phyloP scores from a whole-genome alignment of 2,113 vertebrate species.

The Cygnus atratus region DNA sequence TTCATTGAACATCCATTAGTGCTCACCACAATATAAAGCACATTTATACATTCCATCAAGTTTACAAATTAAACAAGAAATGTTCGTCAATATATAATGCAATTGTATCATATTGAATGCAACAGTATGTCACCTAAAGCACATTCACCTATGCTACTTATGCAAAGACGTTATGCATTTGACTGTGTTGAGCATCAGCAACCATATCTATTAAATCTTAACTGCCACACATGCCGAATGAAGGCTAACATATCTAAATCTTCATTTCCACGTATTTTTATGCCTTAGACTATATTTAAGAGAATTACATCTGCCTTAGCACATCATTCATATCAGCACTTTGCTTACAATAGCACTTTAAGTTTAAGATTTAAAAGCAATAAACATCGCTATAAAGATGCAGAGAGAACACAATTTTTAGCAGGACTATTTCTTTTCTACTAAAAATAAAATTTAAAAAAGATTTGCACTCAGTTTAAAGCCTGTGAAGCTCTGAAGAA shows the following conservation, averaged over 20 bases:
- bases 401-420: not conserved
- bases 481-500: not conserved
- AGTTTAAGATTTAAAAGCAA: constrained; percentile 59
- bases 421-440: not conserved
- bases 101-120: not conserved
- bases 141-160: not conserved
- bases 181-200: not conserved
- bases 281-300: constrained; percentile 51
- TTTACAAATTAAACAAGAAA: not conserved
- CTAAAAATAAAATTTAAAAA: not conserved
- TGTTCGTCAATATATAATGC: not conserved
- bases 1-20: constrained; percentile 43
- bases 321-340: constrained; percentile 4
- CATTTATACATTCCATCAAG: not conserved
- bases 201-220: not conserved
- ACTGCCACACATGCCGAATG: not conserved
- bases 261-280: constrained; percentile 23
- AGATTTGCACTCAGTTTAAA: not conserved
- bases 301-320: constrained; percentile 34
- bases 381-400: not conserved
- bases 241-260: constrained; percentile 3
- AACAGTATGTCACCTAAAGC: not conserved
- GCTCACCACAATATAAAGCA: constrained; percentile 14
- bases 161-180: not conserved
- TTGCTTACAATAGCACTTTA: constrained; percentile 41